Conservation (phyloP, 2,113 vertebrate species). For the Neolamprologus caudopunctatus region DNA sequence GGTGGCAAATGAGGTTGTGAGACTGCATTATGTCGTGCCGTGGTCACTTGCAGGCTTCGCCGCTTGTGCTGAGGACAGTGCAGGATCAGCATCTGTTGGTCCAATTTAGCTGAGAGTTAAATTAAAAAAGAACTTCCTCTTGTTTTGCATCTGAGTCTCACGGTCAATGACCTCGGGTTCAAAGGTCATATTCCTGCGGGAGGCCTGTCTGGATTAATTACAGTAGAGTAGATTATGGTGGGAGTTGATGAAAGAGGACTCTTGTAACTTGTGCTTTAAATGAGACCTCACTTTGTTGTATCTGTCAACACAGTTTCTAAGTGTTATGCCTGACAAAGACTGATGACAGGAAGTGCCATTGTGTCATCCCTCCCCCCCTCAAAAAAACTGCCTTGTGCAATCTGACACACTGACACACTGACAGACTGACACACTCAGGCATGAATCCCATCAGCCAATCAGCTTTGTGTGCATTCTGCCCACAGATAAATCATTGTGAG, state of each 20-base stretch:
- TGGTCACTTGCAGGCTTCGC: background rate
- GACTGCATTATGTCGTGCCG: background rate
- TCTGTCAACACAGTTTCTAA: background rate
- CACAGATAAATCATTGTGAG: slow-evolving; percentile 37
- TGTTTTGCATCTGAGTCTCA: slow-evolving; percentile 36
- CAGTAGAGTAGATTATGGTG: background rate
- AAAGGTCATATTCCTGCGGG: background rate
- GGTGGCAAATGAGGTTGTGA: background rate
- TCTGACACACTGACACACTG: slow-evolving; percentile 48
- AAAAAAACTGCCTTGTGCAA: background rate
- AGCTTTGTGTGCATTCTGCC: background rate
- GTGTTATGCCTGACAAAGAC: background rate
- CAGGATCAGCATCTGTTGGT: slow-evolving; percentile 10
- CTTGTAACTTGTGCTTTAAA: background rate
- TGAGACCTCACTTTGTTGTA: background rate
- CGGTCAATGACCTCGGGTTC: slow-evolving; percentile 22
- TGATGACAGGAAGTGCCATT: slow-evolving; percentile 26
- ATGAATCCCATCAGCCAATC: background rate
- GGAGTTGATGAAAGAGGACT: background rate
- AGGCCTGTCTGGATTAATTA: background rate
- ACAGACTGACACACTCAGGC: slow-evolving; percentile 8
- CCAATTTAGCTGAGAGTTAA: background rate
- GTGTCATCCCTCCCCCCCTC: background rate
- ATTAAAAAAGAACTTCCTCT: slow-evolving; percentile 19
- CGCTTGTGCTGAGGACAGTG: background rate